Conservation (phyloP, 2,113 vertebrate genomes). For the Sus scrofa region T2T-Sscrofa CM000818.6:61346001-61346500, state of each 20-base stretch:
- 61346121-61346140: neutral
- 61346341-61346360: slow-evolving; percentile 2
- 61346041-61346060: neutral
- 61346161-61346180: neutral
- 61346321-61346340: neutral
- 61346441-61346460: neutral
- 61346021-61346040: neutral
- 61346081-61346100: fast-evolving
- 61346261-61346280: neutral
- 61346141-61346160: neutral
- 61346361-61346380: neutral
- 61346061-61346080: too few relatives aligned
- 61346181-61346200: neutral
- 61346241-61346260: neutral
- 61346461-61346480: neutral
- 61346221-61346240: neutral
- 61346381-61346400: neutral
- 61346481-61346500: neutral
- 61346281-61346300: neutral
- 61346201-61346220: neutral
- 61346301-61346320: neutral
- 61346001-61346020: neutral
- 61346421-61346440: neutral
- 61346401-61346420: neutral
- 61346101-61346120: neutral